phyloP scores from a whole-genome alignment of 1,140 invertebrate genomes.

The Cryptotermes secundus region DNA sequence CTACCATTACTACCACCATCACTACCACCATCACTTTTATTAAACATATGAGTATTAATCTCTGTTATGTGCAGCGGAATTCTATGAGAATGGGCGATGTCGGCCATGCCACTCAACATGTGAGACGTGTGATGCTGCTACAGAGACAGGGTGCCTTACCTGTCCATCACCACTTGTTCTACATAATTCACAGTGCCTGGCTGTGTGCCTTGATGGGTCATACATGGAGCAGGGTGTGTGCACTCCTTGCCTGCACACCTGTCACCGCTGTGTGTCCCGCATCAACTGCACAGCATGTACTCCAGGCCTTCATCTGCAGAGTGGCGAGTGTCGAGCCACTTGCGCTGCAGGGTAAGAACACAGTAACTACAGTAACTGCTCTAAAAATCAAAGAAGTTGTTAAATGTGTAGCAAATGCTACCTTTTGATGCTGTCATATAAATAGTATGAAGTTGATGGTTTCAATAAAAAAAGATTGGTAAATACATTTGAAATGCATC shows the following conservation, averaged over 20 bases:
- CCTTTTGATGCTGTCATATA: too few species aligned
- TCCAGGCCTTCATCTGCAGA: constrained; percentile 70
- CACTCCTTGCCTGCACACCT: constrained; percentile 74
- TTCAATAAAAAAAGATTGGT: too few species aligned
- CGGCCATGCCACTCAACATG: constrained; percentile 68
- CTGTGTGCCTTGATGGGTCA: constrained; percentile 68
- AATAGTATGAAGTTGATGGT: too few species aligned
- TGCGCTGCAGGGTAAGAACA: constrained; percentile 39
- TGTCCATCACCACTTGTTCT: constrained; percentile 65
- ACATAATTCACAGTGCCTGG: constrained; percentile 66
- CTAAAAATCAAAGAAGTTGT: too few species aligned
- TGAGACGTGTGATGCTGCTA: constrained; percentile 67
- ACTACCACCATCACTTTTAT: too few species aligned
- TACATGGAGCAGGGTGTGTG: constrained; percentile 65
- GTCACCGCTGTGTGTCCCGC: constrained; percentile 70
- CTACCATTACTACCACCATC: too few species aligned
- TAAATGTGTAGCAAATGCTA: too few species aligned
- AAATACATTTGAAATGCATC: too few species aligned
- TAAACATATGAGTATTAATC: too few species aligned
- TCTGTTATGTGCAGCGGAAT: constrained; percentile 57
- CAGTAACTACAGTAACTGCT: neutral
- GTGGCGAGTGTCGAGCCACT: constrained; percentile 72
- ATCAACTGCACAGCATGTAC: constrained; percentile 76
- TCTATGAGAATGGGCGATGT: constrained; percentile 67
- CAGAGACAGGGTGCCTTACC: constrained; percentile 65